Conservation (phyloP, 2,797 vertebrate species). For the Poeciliopsis turneri region DNA sequence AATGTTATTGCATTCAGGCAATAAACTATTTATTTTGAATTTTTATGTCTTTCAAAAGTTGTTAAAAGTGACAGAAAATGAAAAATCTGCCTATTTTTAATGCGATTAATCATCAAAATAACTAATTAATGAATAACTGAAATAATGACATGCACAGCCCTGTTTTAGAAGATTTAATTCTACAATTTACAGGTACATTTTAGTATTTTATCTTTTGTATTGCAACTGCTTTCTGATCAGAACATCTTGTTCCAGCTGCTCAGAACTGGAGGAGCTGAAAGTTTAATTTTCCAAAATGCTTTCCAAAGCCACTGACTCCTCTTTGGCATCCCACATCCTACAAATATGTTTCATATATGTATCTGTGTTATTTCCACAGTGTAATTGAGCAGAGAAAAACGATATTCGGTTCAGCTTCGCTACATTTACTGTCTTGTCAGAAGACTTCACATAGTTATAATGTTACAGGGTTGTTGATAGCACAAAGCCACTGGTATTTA, state of each 20-base stretch:
- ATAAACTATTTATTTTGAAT: too few relatives aligned
- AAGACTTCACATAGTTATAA: neutral
- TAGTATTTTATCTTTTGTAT: neutral
- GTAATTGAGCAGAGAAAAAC: neutral
- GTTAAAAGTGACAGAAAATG: too few relatives aligned
- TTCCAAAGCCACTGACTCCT: neutral
- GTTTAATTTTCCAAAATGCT: neutral
- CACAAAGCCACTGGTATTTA: conserved; percentile 1
- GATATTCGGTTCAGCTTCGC: neutral
- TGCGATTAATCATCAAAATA: too few relatives aligned
- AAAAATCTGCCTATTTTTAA: too few relatives aligned
- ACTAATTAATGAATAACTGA: too few relatives aligned
- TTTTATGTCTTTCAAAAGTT: too few relatives aligned
- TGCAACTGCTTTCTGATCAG: neutral
- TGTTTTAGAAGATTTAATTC: neutral
- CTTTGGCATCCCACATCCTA: neutral
- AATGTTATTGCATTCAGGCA: too few relatives aligned
- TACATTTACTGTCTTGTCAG: neutral
- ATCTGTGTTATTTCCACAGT: neutral
- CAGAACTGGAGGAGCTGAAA: neutral
- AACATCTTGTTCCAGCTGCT: neutral
- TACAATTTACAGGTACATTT: neutral
- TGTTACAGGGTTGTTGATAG: neutral
- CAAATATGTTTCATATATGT: neutral
- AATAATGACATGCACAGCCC: too few relatives aligned